These are phyloP conservation scores for Mnemiopsis leidyi DNA, from an alignment of 37 sponge, comb jelly and placozoan genomes.

Conservation along the genomic window DNA sequence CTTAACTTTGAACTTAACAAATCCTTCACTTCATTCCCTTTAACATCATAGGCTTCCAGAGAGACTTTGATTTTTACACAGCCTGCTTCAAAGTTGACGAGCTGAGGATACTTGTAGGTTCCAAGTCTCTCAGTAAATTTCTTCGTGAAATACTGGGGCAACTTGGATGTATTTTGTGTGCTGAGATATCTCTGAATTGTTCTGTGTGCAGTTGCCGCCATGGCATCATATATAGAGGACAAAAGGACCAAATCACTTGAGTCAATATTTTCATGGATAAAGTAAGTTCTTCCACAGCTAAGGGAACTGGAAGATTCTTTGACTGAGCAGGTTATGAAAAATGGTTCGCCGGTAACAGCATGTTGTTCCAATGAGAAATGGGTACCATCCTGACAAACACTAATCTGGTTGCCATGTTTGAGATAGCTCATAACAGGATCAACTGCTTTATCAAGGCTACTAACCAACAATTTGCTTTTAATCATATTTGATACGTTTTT, in stretches of 20 bases:
- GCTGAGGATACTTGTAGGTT: background rate
- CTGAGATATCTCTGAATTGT: constrained; percentile 1
- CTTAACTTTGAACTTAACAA: background rate
- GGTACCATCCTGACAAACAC: background rate
- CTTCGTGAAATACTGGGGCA: constrained; percentile 20
- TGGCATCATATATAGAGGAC: constrained; percentile 33
- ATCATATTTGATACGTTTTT: background rate
- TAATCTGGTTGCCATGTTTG: background rate
- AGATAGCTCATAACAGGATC: constrained; percentile 49
- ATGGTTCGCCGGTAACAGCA: constrained; percentile 4
- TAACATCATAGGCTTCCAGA: constrained; percentile 18
- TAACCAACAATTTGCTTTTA: background rate
- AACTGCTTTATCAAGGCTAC: background rate
- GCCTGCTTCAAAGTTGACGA: background rate
- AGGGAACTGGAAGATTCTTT: constrained; percentile 2
- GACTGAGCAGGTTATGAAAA: constrained; percentile 3
- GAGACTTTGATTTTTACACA: background rate
- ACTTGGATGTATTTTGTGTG: constrained; percentile 23
- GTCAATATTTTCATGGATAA: background rate
- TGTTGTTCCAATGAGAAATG: background rate
- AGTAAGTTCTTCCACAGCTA: constrained; percentile 38
- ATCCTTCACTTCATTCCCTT: background rate
- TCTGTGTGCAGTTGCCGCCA: background rate
- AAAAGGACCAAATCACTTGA: constrained; percentile 29
- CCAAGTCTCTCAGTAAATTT: constrained; percentile 12